A percentile compares a stretch with the other conserved stretches of the same genome.
phyloP scores from a whole-genome alignment of 2,888 invertebrate genomes.

The Oegoconia quadripuncta region DNA sequence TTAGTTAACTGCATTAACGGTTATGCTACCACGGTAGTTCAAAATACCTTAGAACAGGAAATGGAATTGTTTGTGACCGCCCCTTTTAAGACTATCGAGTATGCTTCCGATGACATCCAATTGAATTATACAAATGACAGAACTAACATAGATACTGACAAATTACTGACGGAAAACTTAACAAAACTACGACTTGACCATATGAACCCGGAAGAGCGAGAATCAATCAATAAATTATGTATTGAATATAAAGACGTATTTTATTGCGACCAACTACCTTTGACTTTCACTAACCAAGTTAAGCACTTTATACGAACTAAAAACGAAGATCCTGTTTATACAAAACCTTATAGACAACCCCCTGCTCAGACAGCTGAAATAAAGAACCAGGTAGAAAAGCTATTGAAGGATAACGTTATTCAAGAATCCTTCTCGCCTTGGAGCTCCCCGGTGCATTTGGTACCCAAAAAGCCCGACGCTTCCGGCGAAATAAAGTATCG shows the following conservation, averaged over 20 bases:
- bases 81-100: constrained; percentile 8
- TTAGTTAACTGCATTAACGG: constrained; percentile 11
- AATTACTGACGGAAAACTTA: constrained; percentile 11
- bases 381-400: constrained; percentile 15
- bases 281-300: constrained; percentile 24
- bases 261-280: constrained; percentile 23
- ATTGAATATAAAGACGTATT: constrained; percentile 28
- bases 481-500: constrained; percentile 22
- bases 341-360: constrained; percentile 5
- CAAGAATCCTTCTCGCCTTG: constrained; percentile 21
- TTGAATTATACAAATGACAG: not conserved
- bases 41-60: constrained; percentile 8
- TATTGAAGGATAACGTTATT: constrained; percentile 20
- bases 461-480: constrained; percentile 33
- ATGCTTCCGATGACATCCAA: not conserved
- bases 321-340: constrained; percentile 22
- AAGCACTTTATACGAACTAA: constrained; percentile 31
- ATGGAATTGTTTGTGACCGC: constrained; percentile 6
- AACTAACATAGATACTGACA: constrained; percentile 3
- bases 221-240: constrained; percentile 15
- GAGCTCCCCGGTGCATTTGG: constrained; percentile 27
- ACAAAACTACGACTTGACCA: constrained; percentile 16
- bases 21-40: constrained; percentile 16
- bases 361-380: constrained; percentile 3
- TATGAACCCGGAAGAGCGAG: constrained; percentile 17